phyloP scores from a whole-genome alignment of 2,888 invertebrate genomes.

The Leucozona laternaria region DNA sequence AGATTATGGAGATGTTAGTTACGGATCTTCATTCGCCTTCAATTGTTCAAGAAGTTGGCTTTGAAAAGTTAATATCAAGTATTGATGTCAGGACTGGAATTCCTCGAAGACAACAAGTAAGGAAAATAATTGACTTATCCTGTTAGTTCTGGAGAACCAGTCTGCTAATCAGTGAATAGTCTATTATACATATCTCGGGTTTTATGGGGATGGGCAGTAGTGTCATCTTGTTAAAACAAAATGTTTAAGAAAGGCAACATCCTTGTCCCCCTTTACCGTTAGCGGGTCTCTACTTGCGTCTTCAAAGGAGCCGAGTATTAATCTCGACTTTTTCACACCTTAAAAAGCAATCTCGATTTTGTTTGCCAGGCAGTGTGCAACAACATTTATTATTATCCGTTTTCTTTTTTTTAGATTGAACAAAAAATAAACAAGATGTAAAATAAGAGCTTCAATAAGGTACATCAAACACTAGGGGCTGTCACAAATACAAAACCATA shows the following conservation, averaged over 20 bases:
- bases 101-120: conserved; percentile 66
- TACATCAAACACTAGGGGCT: conserved; percentile 62
- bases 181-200: too few species aligned
- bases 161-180: too few species aligned
- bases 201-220: too few species aligned
- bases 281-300: too few species aligned
- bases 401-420: conserved; percentile 59
- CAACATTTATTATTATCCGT: neutral
- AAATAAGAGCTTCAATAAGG: conserved; percentile 55
- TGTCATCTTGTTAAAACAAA: too few species aligned
- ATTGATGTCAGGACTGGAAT: conserved; percentile 36
- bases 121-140: neutral
- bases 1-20: conserved; percentile 77
- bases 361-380: too few species aligned
- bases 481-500: conserved; percentile 74
- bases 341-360: too few species aligned
- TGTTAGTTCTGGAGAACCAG: too few species aligned
- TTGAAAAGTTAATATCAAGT: conserved; percentile 68
- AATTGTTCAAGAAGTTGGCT: conserved; percentile 76
- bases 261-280: too few species aligned
- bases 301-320: too few species aligned
- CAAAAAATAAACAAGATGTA: conserved; percentile 56
- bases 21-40: conserved; percentile 77
- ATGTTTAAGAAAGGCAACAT: too few species aligned
- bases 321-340: too few species aligned